These are phyloP conservation scores for Conomelus anceps DNA, from an alignment of 2,888 invertebrate genomes.

Conservation along the genomic window DNA sequence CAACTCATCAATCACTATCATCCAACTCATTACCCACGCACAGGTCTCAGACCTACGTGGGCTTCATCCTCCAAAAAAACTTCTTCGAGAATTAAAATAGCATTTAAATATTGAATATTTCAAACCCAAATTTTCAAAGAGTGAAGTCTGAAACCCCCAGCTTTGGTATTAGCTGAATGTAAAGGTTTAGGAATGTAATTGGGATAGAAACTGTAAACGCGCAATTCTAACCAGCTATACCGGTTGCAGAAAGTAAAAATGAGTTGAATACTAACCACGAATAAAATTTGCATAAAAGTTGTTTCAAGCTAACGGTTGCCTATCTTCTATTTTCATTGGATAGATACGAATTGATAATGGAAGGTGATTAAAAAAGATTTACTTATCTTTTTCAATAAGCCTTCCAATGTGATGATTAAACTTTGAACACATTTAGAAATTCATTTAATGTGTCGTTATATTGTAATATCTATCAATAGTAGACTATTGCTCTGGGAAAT, in stretches of 20 bases:
- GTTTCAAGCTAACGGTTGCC: not conserved
- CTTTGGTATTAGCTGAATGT: not conserved
- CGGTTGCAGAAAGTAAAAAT: not conserved
- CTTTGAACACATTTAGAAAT: too few relatives aligned
- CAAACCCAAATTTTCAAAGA: not conserved
- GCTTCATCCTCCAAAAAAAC: too few relatives aligned
- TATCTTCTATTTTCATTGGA: not conserved
- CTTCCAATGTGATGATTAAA: too few relatives aligned
- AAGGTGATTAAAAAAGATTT: not conserved
- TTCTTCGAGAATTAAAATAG: not conserved
- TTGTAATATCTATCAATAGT: too few relatives aligned
- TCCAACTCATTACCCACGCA: too few relatives aligned
- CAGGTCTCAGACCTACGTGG: too few relatives aligned
- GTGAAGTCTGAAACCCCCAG: not conserved
- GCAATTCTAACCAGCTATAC: not conserved
- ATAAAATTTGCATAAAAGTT: not conserved
- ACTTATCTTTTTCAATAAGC: not conserved
- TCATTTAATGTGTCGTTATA: too few relatives aligned
- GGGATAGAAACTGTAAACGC: not conserved
- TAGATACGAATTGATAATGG: not conserved
- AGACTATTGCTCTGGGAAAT: too few relatives aligned
- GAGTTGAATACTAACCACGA: not conserved
- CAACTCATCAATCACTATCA: too few relatives aligned
- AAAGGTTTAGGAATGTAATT: not conserved
- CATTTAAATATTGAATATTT: too few relatives aligned